These are phyloP conservation scores for Trilocha varians DNA, from an alignment of 2,888 invertebrate genomes.

Conservation along the genomic window DNA sequence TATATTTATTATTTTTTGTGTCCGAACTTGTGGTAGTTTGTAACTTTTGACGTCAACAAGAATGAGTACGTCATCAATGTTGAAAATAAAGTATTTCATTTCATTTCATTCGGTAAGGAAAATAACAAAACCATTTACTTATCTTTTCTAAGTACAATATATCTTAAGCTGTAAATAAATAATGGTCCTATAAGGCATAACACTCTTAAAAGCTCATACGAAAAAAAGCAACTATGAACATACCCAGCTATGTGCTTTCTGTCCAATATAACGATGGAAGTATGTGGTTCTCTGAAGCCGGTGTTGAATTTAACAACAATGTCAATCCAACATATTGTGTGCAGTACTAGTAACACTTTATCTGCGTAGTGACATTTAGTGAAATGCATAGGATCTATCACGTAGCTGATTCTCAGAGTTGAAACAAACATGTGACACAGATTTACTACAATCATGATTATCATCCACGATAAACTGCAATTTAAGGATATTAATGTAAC, in stretches of 20 bases:
- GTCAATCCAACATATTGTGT: conserved; percentile 37
- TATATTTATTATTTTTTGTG: too few relatives aligned
- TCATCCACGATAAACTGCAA: conserved; percentile 38
- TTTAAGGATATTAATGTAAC: too few relatives aligned
- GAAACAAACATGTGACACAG: conserved; percentile 28
- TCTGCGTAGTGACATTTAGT: conserved; percentile 20
- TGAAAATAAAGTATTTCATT: too few relatives aligned
- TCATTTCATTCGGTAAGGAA: too few relatives aligned
- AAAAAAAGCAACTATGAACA: conserved; percentile 5
- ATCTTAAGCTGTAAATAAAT: too few relatives aligned
- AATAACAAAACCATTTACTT: too few relatives aligned
- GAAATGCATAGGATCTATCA: conserved; percentile 17
- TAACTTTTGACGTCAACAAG: too few relatives aligned
- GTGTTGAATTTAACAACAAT: conserved; percentile 38
- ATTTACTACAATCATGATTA: conserved; percentile 30
- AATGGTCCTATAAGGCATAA: too few relatives aligned
- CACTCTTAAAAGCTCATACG: not conserved
- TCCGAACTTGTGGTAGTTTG: too few relatives aligned
- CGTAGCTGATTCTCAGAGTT: conserved; percentile 30
- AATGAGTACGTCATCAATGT: too few relatives aligned
- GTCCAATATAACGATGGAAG: conserved; percentile 26
- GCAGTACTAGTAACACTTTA: conserved; percentile 21
- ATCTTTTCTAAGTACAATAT: too few relatives aligned
- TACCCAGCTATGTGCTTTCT: conserved; percentile 30
- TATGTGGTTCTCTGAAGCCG: conserved; percentile 27